Evolutionary conservation across 2,888 invertebrate genomes (phyloP), one percentile per base, ranked within the genome.

Genomic region (Drosophila testacea): DNA sequence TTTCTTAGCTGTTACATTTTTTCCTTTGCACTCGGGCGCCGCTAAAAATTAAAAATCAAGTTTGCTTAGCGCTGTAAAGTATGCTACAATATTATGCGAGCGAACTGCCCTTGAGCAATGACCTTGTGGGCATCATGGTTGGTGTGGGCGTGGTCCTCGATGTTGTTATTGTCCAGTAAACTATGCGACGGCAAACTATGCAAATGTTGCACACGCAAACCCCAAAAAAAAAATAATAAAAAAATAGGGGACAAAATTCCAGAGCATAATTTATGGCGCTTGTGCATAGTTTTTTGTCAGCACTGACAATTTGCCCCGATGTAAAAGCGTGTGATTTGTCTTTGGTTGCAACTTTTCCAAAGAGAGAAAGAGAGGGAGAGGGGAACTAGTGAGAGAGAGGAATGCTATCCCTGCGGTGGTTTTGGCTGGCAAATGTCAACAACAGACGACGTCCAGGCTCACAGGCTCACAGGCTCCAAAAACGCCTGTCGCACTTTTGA

Each of bases 251-350:
- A 27, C 27, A 39, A 71, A 76, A 71, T 59, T 77, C 64, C 64
- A 71, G 69, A 73, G 88, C 85, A 89, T 87, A 90, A 87, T 90
- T 87, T 87, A 87, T 87, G 63, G 87, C 77, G 69, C 65, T 70
- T 73, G 71, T 75, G 79, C 80, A 80, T 79, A 75, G 75, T 78
- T 71, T 80, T 75, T 69, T 79, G 76, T 69, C 75, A 72, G 78
- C 77, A n/a, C 69, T 73, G 85, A 84, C 83, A 88, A 84, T 84
- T 86, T 86, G 89, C 76, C 83, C 73, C 63, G 79, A 70, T 88
- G 83, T 84, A 83, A 88, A 70, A 83, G 84, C 79, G 79, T 83
- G 86, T 86, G 86, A 89, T 89, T 86, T 89, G 88, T 89, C 88
- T 86, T 79, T 86, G 74, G 73, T 79, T 74, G 76, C 83, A 88